Base-by-base conservation (phyloP, 2,888 invertebrate species). In the Mimumesa dahlbomi region DNA sequence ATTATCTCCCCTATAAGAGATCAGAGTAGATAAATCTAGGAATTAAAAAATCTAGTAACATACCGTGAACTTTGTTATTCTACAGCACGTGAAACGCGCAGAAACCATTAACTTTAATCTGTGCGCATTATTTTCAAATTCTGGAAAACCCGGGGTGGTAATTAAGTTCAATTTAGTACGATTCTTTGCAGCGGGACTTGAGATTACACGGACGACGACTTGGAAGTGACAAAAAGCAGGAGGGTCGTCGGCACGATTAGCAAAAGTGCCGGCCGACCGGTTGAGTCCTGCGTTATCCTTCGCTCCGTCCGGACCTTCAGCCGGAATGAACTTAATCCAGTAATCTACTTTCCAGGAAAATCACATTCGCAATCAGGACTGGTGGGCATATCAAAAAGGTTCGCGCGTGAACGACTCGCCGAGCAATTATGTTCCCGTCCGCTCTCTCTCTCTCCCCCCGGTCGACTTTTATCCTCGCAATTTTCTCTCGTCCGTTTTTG, bases 331-430 rank as follows among this genome's bases (percentile, higher is more conserved):
- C 82, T 83, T 83, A 82, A 84, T 81, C 83, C 77, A 40, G 78
- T 86, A 85, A 86, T 86, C 85, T 80, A 77, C 79, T 85, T 85
- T 84, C 81, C 79, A 73, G 62, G 82, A 70, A 86, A 86, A 86
- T 86, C 85, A 78, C 84, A 84, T 85, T 85, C 83, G 85, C 85
- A 85, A 86, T 86, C 86, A 85, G 75, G 78, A 54, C 75, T 67
- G 68, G 68, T 54, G 66, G 74, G 73, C 77, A 83, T 85, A 86
- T 86, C 83, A 85, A 85, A 86, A 85, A 85, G 83, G 68, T 82
- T 86, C 78, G 69, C 82, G 81, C 81, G 71, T 77, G 84, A 85
- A 83, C 84, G 81, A 78, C 74, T 84, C 84, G 79, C 42, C 80
- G 79, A 85, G 82, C 86, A 85, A 85, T 86, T 84, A 84, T 77